Conservation (phyloP, 1,140 invertebrate species). For the Plectrocnemia conspersa region DNA sequence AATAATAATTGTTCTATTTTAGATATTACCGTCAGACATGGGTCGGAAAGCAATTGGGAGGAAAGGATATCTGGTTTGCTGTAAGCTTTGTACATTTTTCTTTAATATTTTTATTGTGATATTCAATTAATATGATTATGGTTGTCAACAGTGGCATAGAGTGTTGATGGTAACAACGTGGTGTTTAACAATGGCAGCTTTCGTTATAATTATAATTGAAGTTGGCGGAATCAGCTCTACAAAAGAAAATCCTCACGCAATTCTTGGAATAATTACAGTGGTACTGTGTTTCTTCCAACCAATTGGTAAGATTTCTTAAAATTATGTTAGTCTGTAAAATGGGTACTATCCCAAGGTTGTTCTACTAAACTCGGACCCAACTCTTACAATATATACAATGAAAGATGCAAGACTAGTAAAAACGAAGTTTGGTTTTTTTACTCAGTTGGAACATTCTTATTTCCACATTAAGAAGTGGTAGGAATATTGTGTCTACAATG, state of each 20-base stretch:
- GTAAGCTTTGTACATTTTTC: slow-evolving; percentile 54
- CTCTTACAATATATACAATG: too few species aligned
- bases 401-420: too few species aligned
- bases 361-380: too few species aligned
- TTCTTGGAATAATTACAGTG: slow-evolving; percentile 71
- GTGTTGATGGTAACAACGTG: slow-evolving; percentile 80
- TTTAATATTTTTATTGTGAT: too few species aligned
- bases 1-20: slow-evolving; percentile 24
- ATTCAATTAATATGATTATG: too few species aligned
- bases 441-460: too few species aligned
- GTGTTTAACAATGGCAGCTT: slow-evolving; percentile 68
- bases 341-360: too few species aligned
- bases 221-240: slow-evolving; percentile 68
- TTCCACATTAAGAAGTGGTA: too few species aligned
- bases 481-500: too few species aligned
- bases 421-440: too few species aligned
- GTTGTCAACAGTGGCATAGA: slow-evolving; percentile 68
- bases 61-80: slow-evolving; percentile 91
- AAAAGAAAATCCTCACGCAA: slow-evolving; percentile 72
- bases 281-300: slow-evolving; percentile 84
- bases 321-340: not conserved
- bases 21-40: slow-evolving; percentile 90
- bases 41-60: slow-evolving; percentile 72
- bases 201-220: slow-evolving; percentile 81
- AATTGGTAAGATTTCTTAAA: slow-evolving; percentile 49